Evolutionary conservation across 1,140 invertebrate species (phyloP), one percentile per base, ranked within the genome.

Genomic region (Antheraea pernyi): DNA sequence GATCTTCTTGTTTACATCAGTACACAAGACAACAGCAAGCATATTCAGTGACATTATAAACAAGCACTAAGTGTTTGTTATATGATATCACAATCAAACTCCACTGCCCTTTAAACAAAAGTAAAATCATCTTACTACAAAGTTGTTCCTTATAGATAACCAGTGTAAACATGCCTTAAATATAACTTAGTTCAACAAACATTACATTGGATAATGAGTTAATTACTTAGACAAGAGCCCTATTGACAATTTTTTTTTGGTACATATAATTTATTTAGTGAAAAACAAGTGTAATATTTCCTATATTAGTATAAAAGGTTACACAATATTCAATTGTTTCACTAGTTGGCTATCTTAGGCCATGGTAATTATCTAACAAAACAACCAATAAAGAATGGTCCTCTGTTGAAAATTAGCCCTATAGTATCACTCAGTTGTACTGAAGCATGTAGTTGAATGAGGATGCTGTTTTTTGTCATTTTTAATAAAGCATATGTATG

Each of bases 61-160:
- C 46, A 53, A 13, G 46, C 46, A 53, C 46, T 11, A 53, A 53
- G 46, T 53, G 46, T 53, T 53, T 53, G 46, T 53, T 53, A 53
- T 53, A 16, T 53, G 46, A 53, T 53, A 53, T 53, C 46, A 16
- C 46, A 53, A 53, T 10, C 46, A 53, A 53, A 53, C 13, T 16
- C 9, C 16, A 53, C 46, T 53, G 46, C 46, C 46, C 46, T 53
- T 53, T 53, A 53, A 53, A 53, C 46, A 53, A 53, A 42, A 42
- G 39, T 42, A 7, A 42, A 42, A 42, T 42, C 39, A 42, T 42
- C 46, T 53, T 53, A 53, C 46, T 53, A 53, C 46, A 53, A 53
- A 53, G 46, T 53, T 16, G 46, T 53, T 11, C 46, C 46, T 53
- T 53, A 53, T 53, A 53, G 46, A 53, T 53, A 53, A 53, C 46